Evolutionary conservation across 2,113 vertebrate species (phyloP).

Genomic region (Calonectris borealis): DNA sequence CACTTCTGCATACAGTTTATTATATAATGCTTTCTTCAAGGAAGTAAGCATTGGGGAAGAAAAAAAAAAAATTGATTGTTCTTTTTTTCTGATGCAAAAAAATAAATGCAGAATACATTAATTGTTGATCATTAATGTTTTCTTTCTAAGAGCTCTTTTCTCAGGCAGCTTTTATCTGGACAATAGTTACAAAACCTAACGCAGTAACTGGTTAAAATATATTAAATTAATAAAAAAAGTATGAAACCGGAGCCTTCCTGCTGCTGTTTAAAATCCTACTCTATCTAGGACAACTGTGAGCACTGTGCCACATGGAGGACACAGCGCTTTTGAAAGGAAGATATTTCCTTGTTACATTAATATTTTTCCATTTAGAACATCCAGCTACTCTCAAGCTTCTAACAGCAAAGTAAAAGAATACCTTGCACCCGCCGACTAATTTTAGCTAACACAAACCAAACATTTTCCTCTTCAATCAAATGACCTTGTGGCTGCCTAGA

Average conservation of each 20-base stretch:
- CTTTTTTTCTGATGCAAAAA: background rate
- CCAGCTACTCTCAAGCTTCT: background rate
- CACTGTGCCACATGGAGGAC: background rate
- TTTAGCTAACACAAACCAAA: slow-evolving; percentile 46
- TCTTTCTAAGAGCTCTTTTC: background rate
- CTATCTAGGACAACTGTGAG: background rate
- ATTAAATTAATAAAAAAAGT: background rate
- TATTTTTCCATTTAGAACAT: slow-evolving; percentile 22
- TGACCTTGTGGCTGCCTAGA: slow-evolving; percentile 21
- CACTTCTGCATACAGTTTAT: background rate
- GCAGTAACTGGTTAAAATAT: background rate
- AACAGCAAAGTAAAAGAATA: slow-evolving; percentile 13
- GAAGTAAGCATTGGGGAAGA: background rate
- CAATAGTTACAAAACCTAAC: background rate
- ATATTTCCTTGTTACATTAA: background rate
- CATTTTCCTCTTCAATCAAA: background rate
- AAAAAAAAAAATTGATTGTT: background rate
- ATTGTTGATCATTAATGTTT: background rate
- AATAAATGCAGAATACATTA: background rate
- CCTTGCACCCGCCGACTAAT: background rate
- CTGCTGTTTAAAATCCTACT: background rate
- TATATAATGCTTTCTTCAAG: background rate
- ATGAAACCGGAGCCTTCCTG: background rate
- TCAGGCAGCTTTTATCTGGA: background rate
- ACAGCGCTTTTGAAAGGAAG: background rate